Base-by-base conservation (phyloP, 1,140 invertebrate species). In the Hycleus cichorii region DNA sequence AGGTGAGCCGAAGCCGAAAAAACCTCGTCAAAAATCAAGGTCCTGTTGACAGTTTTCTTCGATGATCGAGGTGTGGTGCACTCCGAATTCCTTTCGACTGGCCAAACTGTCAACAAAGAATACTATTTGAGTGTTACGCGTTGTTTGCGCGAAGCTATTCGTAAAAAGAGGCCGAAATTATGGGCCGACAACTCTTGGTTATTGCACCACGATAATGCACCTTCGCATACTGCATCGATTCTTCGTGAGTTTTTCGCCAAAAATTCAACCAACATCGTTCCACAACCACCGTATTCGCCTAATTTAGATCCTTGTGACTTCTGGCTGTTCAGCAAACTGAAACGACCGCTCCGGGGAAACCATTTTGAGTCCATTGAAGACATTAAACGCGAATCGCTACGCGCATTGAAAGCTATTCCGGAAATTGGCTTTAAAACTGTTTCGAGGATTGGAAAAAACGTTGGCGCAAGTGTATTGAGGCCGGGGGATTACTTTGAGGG, bases 241-340 rank as follows among this genome's bases (percentile, higher is more conserved):
- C n/a, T 44, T 11, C n/a, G 18, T 24, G 43, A 44, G n/a, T 44
- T 12, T 44, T 12, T 12, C n/a, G 18, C 43, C 43, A 48, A 48
- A 48, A 32, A 32, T 32, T 32, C 27, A 32, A 32, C 27, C 27
- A 32, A 32, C 12, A 48, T 25, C 47, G 25, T 48, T 25, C n/a
- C n/a, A n/a, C 47, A 48, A 48, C 47, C 47, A 27, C 47, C 47
- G 26, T 48, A 48, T 48, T 48, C 47, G 12, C 47, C 47, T 25
- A 3, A 48, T 27, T 25, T 48, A 25, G 47, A 2, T 27, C 47
- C 47, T 5, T 25, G 18, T 27, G 47, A 10, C 47, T 25, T 48
- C 25, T 48, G n/a, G n/a, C 12, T 48, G 12, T 48, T 48, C 47
- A 18, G 10, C 47, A 48, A 10, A 48, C 47, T 48, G 4, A 48